phyloP scores from a whole-genome alignment of 2,888 invertebrate species.

The Mythimna ferrago region DNA sequence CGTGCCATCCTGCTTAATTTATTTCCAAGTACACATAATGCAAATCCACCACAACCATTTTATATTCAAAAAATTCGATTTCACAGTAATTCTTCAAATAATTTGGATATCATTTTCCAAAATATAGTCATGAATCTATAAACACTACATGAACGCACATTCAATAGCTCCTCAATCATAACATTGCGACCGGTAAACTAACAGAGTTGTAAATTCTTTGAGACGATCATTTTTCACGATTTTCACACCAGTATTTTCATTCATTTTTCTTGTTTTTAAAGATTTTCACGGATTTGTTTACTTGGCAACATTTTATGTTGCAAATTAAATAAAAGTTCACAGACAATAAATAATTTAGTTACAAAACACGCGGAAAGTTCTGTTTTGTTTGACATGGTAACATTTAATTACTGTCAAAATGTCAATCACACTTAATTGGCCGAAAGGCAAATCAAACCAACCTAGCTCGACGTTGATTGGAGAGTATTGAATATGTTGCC shows the following conservation, averaged over 20 bases:
- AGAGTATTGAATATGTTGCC: not conserved
- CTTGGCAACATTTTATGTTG: conserved; percentile 54
- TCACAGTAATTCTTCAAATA: conserved; percentile 23
- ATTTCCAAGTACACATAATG: conserved; percentile 62
- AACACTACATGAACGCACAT: conserved; percentile 29
- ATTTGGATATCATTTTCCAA: conserved; percentile 38
- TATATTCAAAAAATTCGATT: conserved; percentile 20
- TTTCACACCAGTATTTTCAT: conserved; percentile 49
- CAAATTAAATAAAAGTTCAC: conserved; percentile 35
- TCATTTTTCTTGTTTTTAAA: conserved; percentile 56
- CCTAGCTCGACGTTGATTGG: conserved; percentile 41
- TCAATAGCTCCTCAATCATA: conserved; percentile 29
- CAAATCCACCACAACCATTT: conserved; percentile 54
- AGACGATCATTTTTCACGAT: conserved; percentile 12
- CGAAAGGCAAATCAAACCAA: not conserved
- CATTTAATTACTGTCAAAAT: conserved; percentile 51
- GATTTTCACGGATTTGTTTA: conserved; percentile 47
- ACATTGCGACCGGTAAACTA: conserved; percentile 24
- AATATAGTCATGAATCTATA: conserved; percentile 15
- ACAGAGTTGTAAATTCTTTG: conserved; percentile 8
- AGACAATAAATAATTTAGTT: conserved; percentile 30
- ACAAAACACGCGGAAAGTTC: conserved; percentile 35
- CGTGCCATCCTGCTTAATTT: conserved; percentile 89
- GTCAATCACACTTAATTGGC: conserved; percentile 40
- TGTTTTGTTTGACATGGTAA: conserved; percentile 45